phyloP scores from a whole-genome alignment of 2,113 vertebrate species.

The Saccopteryx bilineata region DNA sequence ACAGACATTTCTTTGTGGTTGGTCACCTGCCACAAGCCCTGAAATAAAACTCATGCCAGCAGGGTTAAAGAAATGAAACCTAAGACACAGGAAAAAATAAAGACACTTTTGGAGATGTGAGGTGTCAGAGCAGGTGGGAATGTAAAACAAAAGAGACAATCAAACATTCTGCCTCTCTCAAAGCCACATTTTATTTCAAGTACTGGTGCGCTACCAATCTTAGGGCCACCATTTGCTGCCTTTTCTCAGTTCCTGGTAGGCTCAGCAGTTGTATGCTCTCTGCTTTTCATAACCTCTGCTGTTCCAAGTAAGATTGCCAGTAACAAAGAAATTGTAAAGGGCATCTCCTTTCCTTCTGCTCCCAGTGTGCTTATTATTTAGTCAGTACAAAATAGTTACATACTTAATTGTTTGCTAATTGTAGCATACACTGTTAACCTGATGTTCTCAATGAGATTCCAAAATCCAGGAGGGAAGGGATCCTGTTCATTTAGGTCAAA shows the following conservation, averaged over 20 bases:
- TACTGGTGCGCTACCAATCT: neutral
- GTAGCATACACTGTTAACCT: neutral
- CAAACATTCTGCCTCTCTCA: neutral
- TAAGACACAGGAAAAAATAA: neutral
- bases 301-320: neutral
- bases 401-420: constrained; percentile 58
- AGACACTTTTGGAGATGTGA: neutral
- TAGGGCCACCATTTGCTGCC: neutral
- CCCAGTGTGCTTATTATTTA: neutral
- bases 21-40: too few relatives aligned
- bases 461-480: neutral
- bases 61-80: too few relatives aligned
- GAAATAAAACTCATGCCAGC: too few relatives aligned
- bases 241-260: neutral
- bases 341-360: neutral
- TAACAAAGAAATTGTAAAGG: neutral
- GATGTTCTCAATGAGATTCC: neutral
- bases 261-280: neutral
- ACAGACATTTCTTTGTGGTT: too few relatives aligned
- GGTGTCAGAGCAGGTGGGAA: neutral
- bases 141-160: neutral
- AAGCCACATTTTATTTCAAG: neutral
- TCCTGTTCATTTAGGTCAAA: neutral
- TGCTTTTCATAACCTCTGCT: neutral
- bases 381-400: neutral